Conservation (phyloP, 2,797 vertebrate species). For the Balearica regulorum region DNA sequence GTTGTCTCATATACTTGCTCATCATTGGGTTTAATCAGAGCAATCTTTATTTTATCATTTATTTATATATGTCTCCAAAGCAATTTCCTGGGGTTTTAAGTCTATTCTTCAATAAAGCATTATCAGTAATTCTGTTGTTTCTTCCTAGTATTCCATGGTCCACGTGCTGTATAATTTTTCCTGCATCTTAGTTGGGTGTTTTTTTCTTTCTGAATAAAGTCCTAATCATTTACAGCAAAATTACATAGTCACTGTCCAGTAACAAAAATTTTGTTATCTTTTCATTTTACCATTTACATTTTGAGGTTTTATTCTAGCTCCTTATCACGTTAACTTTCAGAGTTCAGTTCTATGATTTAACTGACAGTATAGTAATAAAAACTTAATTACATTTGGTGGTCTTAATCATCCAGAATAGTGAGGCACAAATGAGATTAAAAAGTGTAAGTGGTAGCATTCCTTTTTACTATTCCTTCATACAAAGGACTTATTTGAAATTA, state of each 20-base stretch:
- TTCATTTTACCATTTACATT: background rate
- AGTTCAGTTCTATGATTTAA: background rate
- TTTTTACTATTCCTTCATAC: background rate
- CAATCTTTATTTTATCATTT: background rate
- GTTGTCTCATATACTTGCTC: background rate
- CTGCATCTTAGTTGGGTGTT: background rate
- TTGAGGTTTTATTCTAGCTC: background rate
- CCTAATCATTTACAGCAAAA: background rate
- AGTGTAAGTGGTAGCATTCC: background rate
- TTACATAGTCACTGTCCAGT: background rate
- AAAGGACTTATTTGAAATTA: background rate
- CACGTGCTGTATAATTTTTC: background rate
- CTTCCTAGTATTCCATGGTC: background rate
- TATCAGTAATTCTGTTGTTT: background rate
- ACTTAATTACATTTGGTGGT: background rate
- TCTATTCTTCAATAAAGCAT: background rate
- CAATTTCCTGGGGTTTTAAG: background rate
- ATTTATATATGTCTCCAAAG: background rate
- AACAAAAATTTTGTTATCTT: background rate
- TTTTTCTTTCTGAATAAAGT: background rate
- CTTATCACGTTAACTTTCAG: background rate
- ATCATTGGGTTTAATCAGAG: background rate
- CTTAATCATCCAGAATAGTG: background rate
- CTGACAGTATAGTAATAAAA: background rate
- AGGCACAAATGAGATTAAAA: background rate